Conservation (phyloP, 1,140 invertebrate species). For the Nasonia longicornis region DNA sequence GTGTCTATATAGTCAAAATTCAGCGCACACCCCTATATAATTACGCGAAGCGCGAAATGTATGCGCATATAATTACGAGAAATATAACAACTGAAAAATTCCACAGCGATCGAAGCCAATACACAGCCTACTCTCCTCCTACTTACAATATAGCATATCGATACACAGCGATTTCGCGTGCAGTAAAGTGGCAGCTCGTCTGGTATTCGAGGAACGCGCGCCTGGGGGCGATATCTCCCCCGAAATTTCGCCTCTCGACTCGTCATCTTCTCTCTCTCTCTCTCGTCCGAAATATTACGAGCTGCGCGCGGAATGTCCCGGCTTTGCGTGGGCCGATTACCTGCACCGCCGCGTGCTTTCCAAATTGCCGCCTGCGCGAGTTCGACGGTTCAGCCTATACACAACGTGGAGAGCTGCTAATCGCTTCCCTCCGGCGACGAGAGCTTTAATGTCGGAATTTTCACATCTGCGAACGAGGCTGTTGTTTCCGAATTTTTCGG, state of each 20-base stretch:
- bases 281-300: constrained; percentile 7
- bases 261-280: neutral
- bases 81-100: neutral
- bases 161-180: constrained; percentile 40
- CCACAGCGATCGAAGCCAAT: neutral
- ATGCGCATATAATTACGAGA: no score
- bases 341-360: constrained; percentile 30
- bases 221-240: constrained; percentile 38
- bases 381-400: neutral
- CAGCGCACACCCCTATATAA: no score
- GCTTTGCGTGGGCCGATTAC: constrained; percentile 54
- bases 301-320: neutral
- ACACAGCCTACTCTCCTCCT: neutral
- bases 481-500: no score
- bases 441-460: neutral
- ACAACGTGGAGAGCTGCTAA: no score
- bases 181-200: constrained; percentile 49
- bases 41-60: no score
- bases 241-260: constrained; percentile 23
- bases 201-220: constrained; percentile 55
- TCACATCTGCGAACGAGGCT: no score
- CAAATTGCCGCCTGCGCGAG: neutral
- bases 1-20: no score
- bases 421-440: neutral
- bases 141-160: neutral